Evolutionary conservation across 2,888 invertebrate species (phyloP).

Genomic region (Trichacis sp.): DNA sequence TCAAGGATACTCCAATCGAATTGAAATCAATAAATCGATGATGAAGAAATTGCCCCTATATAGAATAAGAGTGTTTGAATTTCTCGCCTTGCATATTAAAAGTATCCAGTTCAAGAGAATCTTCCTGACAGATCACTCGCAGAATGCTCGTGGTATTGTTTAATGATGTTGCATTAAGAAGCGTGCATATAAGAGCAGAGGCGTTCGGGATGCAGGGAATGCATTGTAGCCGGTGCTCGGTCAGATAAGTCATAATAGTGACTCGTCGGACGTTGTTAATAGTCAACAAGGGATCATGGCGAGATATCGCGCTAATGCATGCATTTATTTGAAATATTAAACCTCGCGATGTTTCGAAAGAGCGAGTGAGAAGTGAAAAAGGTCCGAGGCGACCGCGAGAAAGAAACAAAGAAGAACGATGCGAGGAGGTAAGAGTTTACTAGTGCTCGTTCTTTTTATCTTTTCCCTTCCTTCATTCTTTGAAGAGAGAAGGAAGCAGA

Average conservation of each 20-base stretch:
- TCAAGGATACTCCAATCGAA: too few relatives aligned
- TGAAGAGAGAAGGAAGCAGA: slow-evolving; percentile 17
- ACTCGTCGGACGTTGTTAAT: slow-evolving; percentile 62
- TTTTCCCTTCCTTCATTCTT: slow-evolving; percentile 29
- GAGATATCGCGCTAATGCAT: slow-evolving; percentile 67
- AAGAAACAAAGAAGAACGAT: slow-evolving; percentile 40
- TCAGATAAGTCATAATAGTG: slow-evolving; percentile 65
- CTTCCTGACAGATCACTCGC: slow-evolving; percentile 18
- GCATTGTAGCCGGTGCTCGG: slow-evolving; percentile 49
- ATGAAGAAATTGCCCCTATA: too few relatives aligned
- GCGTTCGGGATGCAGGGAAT: slow-evolving; percentile 27
- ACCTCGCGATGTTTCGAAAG: slow-evolving; percentile 48
- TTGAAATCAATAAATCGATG: too few relatives aligned
- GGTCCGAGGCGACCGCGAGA: slow-evolving; percentile 2
- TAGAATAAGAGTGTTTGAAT: too few relatives aligned
- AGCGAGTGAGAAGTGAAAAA: slow-evolving; percentile 17
- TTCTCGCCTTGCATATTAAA: too few relatives aligned
- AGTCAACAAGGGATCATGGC: slow-evolving; percentile 64
- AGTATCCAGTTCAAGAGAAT: slow-evolving; percentile 2
- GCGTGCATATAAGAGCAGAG: slow-evolving; percentile 13
- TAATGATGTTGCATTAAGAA: slow-evolving; percentile 47
- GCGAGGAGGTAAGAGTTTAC: slow-evolving; percentile 10
- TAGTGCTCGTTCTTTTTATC: slow-evolving; percentile 5
- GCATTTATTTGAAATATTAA: slow-evolving; percentile 68
- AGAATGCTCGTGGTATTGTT: slow-evolving; percentile 38